Percentiles rank a stretch among this genome's conserved stretches.
Conservation (phyloP, 2,797 vertebrate genomes). For the Tragelaphus oryx region DNA sequence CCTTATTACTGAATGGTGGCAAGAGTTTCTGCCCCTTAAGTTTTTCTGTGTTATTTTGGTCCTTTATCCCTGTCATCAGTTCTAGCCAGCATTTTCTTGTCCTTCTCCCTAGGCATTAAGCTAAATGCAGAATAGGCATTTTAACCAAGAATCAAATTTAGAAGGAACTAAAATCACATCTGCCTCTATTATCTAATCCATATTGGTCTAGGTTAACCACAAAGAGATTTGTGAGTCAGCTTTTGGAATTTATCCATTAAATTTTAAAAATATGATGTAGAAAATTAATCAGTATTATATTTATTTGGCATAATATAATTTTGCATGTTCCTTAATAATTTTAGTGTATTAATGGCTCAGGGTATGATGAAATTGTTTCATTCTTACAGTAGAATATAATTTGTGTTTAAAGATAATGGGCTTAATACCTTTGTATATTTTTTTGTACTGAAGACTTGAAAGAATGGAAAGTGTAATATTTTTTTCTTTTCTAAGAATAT, state of each 20-base stretch:
- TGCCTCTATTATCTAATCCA: slow-evolving; percentile 30
- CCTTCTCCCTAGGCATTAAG: background rate
- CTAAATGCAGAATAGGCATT: background rate
- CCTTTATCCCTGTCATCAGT: background rate
- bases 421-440: background rate
- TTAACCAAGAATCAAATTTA: slow-evolving; percentile 49
- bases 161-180: slow-evolving; percentile 47
- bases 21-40: background rate
- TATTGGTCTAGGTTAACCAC: background rate
- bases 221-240: rapidly evolving
- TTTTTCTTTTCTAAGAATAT: background rate
- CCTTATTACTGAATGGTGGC: background rate
- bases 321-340: background rate
- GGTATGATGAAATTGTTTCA: background rate
- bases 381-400: background rate
- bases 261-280: background rate
- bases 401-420: background rate
- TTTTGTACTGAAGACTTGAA: background rate
- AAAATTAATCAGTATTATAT: background rate
- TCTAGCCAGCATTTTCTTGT: background rate
- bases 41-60: background rate
- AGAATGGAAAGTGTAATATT: background rate
- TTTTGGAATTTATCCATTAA: background rate
- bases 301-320: rapidly evolving
- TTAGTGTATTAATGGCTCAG: background rate